phyloP scores from a whole-genome alignment of 2,888 invertebrate genomes.

The Microctonus aethiopoides region DNA sequence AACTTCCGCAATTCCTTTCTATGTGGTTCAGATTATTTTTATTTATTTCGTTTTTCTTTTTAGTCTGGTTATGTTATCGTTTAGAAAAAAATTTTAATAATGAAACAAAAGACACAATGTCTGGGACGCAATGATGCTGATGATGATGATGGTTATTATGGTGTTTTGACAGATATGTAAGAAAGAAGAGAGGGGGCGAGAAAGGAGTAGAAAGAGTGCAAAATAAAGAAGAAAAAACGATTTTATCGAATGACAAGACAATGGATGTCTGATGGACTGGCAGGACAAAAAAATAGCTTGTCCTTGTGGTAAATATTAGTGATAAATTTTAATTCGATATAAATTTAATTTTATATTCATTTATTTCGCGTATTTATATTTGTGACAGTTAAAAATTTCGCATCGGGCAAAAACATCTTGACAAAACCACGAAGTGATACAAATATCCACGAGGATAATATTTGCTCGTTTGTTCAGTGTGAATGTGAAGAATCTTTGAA shows the following conservation, averaged over 20 bases:
- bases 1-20: not conserved
- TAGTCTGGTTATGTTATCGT: not conserved
- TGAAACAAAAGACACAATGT: slow-evolving; percentile 2
- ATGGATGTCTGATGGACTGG: slow-evolving; percentile 53
- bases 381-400: slow-evolving; percentile 49
- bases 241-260: not conserved
- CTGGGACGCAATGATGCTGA: not conserved
- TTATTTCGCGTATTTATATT: slow-evolving; percentile 6
- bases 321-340: slow-evolving; percentile 13
- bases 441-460: slow-evolving; percentile 44
- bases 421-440: slow-evolving; percentile 46
- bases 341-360: not conserved
- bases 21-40: not conserved
- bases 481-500: slow-evolving; percentile 46
- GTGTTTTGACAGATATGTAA: slow-evolving; percentile 23
- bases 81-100: not conserved
- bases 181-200: slow-evolving; percentile 5
- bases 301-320: slow-evolving; percentile 48
- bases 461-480: slow-evolving; percentile 42
- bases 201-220: no score
- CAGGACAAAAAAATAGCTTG: slow-evolving; percentile 51
- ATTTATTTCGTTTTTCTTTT: slow-evolving; percentile 5
- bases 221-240: no score
- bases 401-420: slow-evolving; percentile 37
- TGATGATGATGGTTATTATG: not conserved